A percentile compares a stretch with the other conserved stretches of the same genome.
Evolutionary conservation across 2,797 vertebrate species (phyloP).

Genomic region (Rhodeus uyekii): DNA sequence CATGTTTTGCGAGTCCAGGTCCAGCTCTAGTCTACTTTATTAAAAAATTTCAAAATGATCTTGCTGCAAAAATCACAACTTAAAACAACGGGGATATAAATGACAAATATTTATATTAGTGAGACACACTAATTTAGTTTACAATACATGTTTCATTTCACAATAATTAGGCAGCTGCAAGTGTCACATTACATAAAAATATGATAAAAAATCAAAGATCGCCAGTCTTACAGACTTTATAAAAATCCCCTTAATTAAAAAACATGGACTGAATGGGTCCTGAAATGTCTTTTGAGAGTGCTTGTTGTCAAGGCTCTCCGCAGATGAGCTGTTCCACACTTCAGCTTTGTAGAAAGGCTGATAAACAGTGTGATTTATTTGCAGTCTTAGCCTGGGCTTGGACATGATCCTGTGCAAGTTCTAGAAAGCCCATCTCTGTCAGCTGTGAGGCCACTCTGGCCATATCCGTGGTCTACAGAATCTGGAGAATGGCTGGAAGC

Average conservation of each 20-base stretch:
- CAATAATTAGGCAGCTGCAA: background rate
- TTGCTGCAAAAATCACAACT: background rate
- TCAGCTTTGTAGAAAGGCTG: slow-evolving; percentile 25
- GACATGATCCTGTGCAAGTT: slow-evolving; percentile 37
- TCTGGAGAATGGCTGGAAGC: slow-evolving; percentile 55
- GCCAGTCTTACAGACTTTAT: background rate
- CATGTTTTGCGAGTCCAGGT: background rate
- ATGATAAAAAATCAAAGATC: background rate
- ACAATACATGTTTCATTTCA: background rate
- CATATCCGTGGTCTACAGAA: slow-evolving; percentile 50
- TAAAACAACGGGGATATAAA: background rate
- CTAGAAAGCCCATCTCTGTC: slow-evolving; percentile 49
- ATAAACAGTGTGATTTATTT: slow-evolving; percentile 50
- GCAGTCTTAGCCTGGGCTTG: slow-evolving; percentile 4
- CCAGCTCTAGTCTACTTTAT: background rate
- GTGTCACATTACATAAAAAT: background rate
- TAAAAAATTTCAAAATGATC: no score
- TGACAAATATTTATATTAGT: background rate
- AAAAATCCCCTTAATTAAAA: background rate
- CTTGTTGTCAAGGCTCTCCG: background rate
- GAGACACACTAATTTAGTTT: background rate
- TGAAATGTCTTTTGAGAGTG: background rate
- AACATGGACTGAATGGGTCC: background rate
- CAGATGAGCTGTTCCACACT: slow-evolving; percentile 4
- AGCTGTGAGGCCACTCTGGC: slow-evolving; percentile 44